A percentile compares a stretch with the other conserved stretches of the same genome.
These are phyloP conservation scores for Aethina tumida DNA, from an alignment of 1,140 invertebrate genomes.

Conservation along the genomic window DNA sequence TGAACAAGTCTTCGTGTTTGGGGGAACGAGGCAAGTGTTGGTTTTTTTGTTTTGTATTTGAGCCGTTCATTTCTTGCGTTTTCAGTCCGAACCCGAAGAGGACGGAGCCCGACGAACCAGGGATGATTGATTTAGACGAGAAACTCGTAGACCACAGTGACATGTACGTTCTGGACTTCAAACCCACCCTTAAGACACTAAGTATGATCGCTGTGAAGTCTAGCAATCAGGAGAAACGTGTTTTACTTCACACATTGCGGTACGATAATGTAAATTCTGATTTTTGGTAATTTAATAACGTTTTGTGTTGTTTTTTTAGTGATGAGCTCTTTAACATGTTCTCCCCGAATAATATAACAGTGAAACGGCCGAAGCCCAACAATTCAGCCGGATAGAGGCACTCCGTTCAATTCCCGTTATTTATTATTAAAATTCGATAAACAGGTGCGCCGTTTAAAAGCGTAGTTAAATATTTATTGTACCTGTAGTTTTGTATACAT, in stretches of 20 bases:
- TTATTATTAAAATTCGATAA: too few relatives aligned
- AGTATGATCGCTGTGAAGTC: constrained; percentile 52
- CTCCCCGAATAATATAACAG: constrained; percentile 30
- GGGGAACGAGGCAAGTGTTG: constrained; percentile 64
- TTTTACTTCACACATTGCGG: constrained; percentile 52
- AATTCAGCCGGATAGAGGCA: constrained; percentile 33
- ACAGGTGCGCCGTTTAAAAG: too few relatives aligned
- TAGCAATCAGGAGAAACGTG: constrained; percentile 49
- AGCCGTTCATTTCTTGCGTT: constrained; percentile 9
- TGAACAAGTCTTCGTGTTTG: constrained; percentile 69
- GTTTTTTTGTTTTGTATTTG: constrained; percentile 1
- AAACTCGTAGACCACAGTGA: constrained; percentile 64
- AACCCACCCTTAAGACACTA: constrained; percentile 58
- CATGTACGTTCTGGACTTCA: constrained; percentile 64
- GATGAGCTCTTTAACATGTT: constrained; percentile 29
- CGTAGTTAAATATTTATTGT: too few relatives aligned
- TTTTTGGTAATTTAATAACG: neutral
- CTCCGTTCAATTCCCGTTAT: too few relatives aligned
- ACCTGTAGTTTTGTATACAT: too few relatives aligned
- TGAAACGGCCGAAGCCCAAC: constrained; percentile 26
- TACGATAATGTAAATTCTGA: constrained; percentile 31
- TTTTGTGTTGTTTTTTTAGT: constrained; percentile 20
- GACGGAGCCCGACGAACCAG: constrained; percentile 1
- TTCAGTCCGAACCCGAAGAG: constrained; percentile 19
- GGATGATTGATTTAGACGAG: constrained; percentile 12